Base-by-base conservation (phyloP, 2,113 vertebrate species). In the Pogonocichla stellata region DNA sequence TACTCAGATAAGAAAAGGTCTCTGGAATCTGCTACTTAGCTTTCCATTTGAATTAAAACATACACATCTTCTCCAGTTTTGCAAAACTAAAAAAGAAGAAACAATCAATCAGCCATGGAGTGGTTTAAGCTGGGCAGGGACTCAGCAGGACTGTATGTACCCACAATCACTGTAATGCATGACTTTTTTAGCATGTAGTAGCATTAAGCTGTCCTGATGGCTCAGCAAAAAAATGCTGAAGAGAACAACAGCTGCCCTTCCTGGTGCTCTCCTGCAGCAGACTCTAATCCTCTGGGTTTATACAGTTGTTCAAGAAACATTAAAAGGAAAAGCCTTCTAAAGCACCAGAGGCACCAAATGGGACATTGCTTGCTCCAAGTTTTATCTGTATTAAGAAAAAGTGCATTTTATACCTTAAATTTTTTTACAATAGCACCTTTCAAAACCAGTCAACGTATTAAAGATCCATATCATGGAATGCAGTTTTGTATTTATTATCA, bases 221-320 rank as follows among this genome's bases (percentile, higher is more conserved):
- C 88, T 91, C 82, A 88, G 67, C 82, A 82, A 69, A 90, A 86
- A 92, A 88, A 90, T 36, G 64, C 88, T 88, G 43, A 80, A 84
- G 74, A 88, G 92, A 81, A 64, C 71, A 91, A 75, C 94, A 96
- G 96, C 96, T 97, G 97, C 80, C 71, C 84, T 78, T 75, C 90
- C 53, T 71, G 86, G 66, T 87, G 91, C 78, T 93, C 28, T 95
- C 64, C 91, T 83, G 67, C 78, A 91, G 86, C 90, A 89, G 86
- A 83, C 42, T 38, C 78, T 95, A 90, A 96, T 97, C 96, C 90
- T 69, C 74, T 56, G 77, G 93, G 90, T 94, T 95, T 96, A 86
- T 58, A 91, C 94, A 96, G 96, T 94, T 96, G 92, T 92, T 95
- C 88, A 71, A 93, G 80, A 64, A 93, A 72, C 79, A 90, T 54